phyloP scores from a whole-genome alignment of 1,140 invertebrate genomes.

The Magallana ariakensis region DNA sequence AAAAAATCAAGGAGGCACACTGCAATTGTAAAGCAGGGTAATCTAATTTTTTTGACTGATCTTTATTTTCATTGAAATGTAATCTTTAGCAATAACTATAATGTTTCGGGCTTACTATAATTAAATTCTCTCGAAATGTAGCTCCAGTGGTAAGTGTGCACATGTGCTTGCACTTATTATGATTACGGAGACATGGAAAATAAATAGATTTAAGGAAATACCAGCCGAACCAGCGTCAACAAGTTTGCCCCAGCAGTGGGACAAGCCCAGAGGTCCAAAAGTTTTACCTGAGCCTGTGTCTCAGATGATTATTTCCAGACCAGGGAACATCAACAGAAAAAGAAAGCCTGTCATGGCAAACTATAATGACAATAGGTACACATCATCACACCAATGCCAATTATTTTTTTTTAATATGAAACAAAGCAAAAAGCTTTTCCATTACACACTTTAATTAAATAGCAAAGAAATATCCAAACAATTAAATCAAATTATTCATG shows the following conservation, averaged over 20 bases:
- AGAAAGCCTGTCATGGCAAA: background rate
- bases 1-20: background rate
- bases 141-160: background rate
- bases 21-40: background rate
- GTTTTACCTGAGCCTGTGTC: slow-evolving; percentile 27
- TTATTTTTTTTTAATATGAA: no score
- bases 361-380: background rate
- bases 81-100: no score
- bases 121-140: background rate
- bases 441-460: no score
- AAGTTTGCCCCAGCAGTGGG: slow-evolving; percentile 48
- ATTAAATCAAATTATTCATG: no score
- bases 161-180: background rate
- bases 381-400: no score
- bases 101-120: no score
- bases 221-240: slow-evolving; percentile 31
- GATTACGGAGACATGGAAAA: background rate
- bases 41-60: background rate
- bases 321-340: slow-evolving; percentile 23
- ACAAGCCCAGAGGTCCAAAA: slow-evolving; percentile 46
- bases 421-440: no score
- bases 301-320: background rate
- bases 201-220: slow-evolving; percentile 15
- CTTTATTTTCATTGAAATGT: background rate
- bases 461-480: no score